These are phyloP conservation scores for Melolontha melolontha DNA, from an alignment of 2,888 invertebrate genomes.

Conservation along the genomic window DNA sequence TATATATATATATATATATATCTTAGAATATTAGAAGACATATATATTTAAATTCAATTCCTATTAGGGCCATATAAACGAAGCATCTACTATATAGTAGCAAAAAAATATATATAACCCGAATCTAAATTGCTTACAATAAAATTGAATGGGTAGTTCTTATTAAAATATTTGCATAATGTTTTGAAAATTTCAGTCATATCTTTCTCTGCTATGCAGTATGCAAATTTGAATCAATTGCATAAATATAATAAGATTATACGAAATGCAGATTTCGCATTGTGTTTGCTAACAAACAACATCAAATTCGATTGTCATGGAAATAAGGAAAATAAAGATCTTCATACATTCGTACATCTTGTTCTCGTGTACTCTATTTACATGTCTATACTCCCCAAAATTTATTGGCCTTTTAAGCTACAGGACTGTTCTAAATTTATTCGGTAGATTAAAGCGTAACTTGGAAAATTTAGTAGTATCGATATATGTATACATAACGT, in stretches of 20 bases:
- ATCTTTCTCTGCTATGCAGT: slow-evolving; percentile 23
- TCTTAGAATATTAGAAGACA: no score
- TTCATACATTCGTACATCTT: slow-evolving; percentile 47
- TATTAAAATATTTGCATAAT: slow-evolving; percentile 42
- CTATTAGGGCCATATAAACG: no score
- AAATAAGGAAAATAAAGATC: slow-evolving; percentile 50
- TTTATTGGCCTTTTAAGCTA: slow-evolving; percentile 58
- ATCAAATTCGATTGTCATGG: slow-evolving; percentile 52
- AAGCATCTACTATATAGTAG: no score
- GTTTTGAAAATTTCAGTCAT: slow-evolving; percentile 14
- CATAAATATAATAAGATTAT: slow-evolving; percentile 44
- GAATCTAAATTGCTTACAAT: slow-evolving; percentile 17
- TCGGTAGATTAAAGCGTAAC: slow-evolving; percentile 60
- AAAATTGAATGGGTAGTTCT: slow-evolving; percentile 40
- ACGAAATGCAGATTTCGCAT: slow-evolving; percentile 45
- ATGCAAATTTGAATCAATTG: slow-evolving; percentile 44
- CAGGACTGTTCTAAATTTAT: slow-evolving; percentile 60
- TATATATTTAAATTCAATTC: no score
- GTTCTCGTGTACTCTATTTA: slow-evolving; percentile 55
- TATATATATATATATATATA: no score
- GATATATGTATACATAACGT: neutral
- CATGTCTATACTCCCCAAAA: slow-evolving; percentile 57
- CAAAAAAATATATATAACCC: no score
- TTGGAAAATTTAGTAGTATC: slow-evolving; percentile 57
- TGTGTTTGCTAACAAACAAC: slow-evolving; percentile 46